Base-by-base conservation (phyloP, 1,140 invertebrate genomes). In the Stegodyphus mimosarum region DNA sequence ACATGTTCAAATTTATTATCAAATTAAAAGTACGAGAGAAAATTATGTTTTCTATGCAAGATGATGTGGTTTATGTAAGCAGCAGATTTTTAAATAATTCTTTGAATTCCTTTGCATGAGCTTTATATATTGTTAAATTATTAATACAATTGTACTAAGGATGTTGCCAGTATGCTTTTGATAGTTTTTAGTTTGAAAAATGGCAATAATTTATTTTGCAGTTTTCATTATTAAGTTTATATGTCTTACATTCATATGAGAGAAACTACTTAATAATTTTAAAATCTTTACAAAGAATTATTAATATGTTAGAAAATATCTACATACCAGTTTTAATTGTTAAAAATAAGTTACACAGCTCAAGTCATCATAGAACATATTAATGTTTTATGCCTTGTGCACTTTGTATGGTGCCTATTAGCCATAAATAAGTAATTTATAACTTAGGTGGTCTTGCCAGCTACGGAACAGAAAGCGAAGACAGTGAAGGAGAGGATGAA, bases 401-500 rank as follows among this genome's bases (percentile, higher is more conserved):
- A 11, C n/a, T 33, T 33, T 33, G 33, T 33, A 33, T 33, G 3
- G 33, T 33, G 33, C 33, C 33, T 33, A 33, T 33, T 13, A 69
- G 33, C 69, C 55, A 71, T 55, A 15, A 66, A 50, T 33, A 69
- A 70, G 64, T 18, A 50, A 73, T 79, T 86, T 50, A 13, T 51
- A 76, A 76, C 74, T 49, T 77, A 81, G 78, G 72, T 67, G 87
- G 87, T 18, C 83, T 88, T 64, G 80, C 79, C 49, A 86, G 70
- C 17, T 88, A 88, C 69, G 87, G 81, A 17, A 77, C 86, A 3
- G 87, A 92, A 87, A 92, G 91, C 52, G 91, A 92, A 86, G 92
- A 91, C 86, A 91, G 71, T n/a, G 85, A 91, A 76, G 92, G 91
- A 48, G 91, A 92, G 73, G 80, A 74, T n/a, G 15, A 64, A 11